phyloP scores from a whole-genome alignment of 2,113 vertebrate species.

The Rhinoderma darwinii region DNA sequence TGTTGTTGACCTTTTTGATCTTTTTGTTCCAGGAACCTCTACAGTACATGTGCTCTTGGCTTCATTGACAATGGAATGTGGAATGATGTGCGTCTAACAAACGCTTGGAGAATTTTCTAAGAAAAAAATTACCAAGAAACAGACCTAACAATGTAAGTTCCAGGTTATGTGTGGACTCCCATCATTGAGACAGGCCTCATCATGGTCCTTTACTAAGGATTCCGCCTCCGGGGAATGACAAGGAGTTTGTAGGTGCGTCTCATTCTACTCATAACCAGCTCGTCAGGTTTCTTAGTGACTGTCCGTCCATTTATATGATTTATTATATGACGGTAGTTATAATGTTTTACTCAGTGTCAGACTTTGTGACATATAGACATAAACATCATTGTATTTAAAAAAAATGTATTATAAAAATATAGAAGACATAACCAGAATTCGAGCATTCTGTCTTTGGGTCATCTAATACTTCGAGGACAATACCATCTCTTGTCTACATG shows the following conservation, averaged over 20 bases:
- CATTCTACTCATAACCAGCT: conserved; percentile 19
- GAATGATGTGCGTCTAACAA: neutral
- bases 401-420: too few species aligned
- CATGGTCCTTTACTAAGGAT: neutral
- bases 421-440: neutral
- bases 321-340: neutral
- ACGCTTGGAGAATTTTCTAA: neutral
- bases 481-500: neutral
- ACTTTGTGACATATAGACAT: neutral
- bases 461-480: neutral
- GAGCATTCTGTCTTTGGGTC: too few species aligned
- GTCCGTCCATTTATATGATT: neutral
- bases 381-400: too few species aligned
- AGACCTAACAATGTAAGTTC: neutral
- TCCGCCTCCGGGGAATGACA: conserved; percentile 21
- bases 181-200: neutral
- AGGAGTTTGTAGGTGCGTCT: neutral
- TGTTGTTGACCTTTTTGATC: neutral
- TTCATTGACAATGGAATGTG: neutral
- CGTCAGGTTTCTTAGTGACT: neutral
- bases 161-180: neutral
- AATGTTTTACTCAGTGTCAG: neutral
- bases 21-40: neutral
- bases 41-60: neutral
- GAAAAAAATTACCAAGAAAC: neutral